Evolutionary conservation across 2,888 invertebrate species (phyloP).

Genomic region (Andrena camellia): DNA sequence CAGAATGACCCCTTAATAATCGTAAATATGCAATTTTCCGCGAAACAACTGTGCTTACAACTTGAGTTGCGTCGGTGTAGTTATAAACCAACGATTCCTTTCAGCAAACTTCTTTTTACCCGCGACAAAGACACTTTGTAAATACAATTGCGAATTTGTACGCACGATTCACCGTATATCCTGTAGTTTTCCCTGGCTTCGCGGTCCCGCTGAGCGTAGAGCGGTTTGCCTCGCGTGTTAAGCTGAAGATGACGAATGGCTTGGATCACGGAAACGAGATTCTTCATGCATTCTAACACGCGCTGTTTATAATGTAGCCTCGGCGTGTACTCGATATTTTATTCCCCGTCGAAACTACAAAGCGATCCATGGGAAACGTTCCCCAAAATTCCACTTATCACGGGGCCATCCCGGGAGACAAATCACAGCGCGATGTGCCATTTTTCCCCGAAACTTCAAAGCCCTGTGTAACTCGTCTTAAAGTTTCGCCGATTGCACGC

Average conservation of each 20-base stretch:
- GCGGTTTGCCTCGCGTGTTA: slow-evolving; percentile 16
- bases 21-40: no score
- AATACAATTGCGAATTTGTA: background rate
- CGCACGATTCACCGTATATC: background rate
- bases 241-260: slow-evolving; percentile 34
- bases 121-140: background rate
- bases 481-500: background rate
- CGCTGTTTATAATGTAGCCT: slow-evolving; percentile 22
- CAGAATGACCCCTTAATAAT: no score
- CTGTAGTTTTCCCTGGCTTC: slow-evolving; percentile 9
- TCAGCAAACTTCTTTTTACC: no score
- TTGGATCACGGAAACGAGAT: slow-evolving; percentile 18
- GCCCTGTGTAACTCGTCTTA: background rate
- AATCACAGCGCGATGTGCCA: background rate
- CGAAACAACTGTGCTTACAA: no score
- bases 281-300: slow-evolving; percentile 40
- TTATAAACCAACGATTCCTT: no score
- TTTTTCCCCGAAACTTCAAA: background rate
- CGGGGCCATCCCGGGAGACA: no score
- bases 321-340: background rate
- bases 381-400: no score
- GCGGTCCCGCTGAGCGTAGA: background rate
- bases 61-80: no score
- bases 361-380: background rate
- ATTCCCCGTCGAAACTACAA: background rate